A percentile compares a stretch with the other conserved stretches of the same genome.
phyloP scores from a whole-genome alignment of 2,113 vertebrate genomes.

The Catharus bicknelli region DNA sequence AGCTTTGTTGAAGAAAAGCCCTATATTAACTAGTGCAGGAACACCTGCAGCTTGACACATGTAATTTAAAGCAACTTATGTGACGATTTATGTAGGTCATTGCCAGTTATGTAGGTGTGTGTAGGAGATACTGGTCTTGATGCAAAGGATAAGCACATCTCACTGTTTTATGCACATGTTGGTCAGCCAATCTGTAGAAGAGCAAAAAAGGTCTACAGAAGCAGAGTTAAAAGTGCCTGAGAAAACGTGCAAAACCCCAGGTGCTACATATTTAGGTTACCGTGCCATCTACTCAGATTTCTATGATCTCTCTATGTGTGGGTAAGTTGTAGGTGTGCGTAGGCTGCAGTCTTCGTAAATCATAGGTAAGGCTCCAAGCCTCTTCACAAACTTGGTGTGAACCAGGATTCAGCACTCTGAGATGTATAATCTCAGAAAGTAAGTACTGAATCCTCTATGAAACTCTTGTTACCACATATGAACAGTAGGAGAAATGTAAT shows the following conservation, averaged over 20 bases:
- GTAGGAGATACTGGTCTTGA: constrained; percentile 15
- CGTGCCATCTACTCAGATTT: constrained; percentile 68
- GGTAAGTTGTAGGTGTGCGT: constrained; percentile 73
- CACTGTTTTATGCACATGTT: not conserved
- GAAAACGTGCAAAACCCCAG: constrained; percentile 57
- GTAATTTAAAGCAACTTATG: constrained; percentile 31
- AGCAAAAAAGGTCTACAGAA: constrained; percentile 1
- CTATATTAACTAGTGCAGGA: constrained; percentile 15
- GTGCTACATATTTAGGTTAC: constrained; percentile 71
- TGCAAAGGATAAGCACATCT: not conserved
- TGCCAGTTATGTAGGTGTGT: constrained; percentile 27
- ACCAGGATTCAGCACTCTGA: constrained; percentile 55
- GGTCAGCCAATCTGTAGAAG: constrained; percentile 45
- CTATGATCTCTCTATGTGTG: constrained; percentile 72
- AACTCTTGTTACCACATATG: constrained; percentile 71
- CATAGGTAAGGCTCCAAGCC: constrained; percentile 58
- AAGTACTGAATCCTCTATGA: constrained; percentile 33
- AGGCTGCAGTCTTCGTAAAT: constrained; percentile 67
- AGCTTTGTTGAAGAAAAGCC: constrained; percentile 32
- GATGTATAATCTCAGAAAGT: constrained; percentile 65
- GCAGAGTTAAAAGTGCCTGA: constrained; percentile 66
- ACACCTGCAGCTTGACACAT: constrained; percentile 60
- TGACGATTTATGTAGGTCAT: constrained; percentile 75
- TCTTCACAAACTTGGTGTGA: constrained; percentile 56
- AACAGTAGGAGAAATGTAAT: constrained; percentile 39